phyloP scores from a whole-genome alignment of 1,140 invertebrate species.

The Saccostrea echinata region DNA sequence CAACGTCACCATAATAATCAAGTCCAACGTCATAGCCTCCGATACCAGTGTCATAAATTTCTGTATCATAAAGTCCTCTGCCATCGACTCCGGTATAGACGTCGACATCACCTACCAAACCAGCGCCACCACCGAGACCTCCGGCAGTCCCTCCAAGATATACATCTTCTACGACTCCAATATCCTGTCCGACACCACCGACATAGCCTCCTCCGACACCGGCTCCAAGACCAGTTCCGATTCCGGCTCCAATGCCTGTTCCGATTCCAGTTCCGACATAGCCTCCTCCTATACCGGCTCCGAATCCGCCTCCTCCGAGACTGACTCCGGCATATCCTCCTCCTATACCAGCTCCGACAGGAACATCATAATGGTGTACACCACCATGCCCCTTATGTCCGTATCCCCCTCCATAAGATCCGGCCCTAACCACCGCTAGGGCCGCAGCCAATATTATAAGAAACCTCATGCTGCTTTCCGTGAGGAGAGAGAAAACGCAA shows the following conservation, averaged over 20 bases:
- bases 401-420: slow-evolving; percentile 1
- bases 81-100: background rate
- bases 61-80: background rate
- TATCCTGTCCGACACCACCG: background rate
- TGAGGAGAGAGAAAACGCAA: background rate
- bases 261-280: background rate
- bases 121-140: background rate
- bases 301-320: background rate
- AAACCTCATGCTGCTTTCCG: slow-evolving; percentile 26
- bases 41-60: background rate
- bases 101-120: background rate
- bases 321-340: background rate
- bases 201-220: background rate
- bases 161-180: background rate
- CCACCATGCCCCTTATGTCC: background rate
- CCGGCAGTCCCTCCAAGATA: background rate
- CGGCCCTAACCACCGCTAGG: background rate
- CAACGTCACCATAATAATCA: background rate
- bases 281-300: background rate
- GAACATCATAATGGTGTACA: background rate
- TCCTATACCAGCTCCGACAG: background rate
- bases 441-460: slow-evolving; percentile 38
- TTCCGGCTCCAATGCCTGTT: background rate
- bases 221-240: background rate
- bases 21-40: background rate